A percentile compares a stretch with the other conserved stretches of the same genome.
These are phyloP conservation scores for Alauda arvensis DNA, from an alignment of 2,797 vertebrate species.

Conservation along the genomic window DNA sequence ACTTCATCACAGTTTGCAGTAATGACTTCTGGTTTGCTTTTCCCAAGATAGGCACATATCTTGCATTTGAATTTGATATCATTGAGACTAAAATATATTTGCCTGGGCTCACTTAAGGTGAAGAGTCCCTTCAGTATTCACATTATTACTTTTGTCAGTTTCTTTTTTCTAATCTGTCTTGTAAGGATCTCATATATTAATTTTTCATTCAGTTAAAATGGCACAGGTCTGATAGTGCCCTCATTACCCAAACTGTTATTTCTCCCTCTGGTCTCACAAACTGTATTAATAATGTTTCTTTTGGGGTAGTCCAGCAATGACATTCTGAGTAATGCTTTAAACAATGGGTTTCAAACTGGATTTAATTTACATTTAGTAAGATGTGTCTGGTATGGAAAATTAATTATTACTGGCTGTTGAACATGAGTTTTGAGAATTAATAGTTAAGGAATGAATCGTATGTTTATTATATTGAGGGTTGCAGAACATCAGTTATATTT, in stretches of 20 bases:
- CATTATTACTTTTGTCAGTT: conserved; percentile 11
- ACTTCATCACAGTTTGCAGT: neutral
- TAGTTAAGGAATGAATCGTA: conserved; percentile 2
- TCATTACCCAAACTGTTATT: conserved; percentile 47
- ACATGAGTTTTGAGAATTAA: neutral
- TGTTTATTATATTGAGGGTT: neutral
- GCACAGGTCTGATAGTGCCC: neutral
- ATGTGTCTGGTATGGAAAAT: conserved; percentile 32
- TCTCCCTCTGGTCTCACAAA: conserved; percentile 55
- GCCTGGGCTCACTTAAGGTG: neutral
- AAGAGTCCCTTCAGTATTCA: conserved; percentile 7
- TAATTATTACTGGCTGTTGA: conserved; percentile 33
- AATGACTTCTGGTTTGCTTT: neutral
- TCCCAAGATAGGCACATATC: neutral
- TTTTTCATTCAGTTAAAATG: conserved; percentile 45
- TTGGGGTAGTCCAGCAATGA: conserved; percentile 8
- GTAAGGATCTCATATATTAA: conserved; percentile 4
- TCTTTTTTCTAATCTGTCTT: conserved; percentile 2
- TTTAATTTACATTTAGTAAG: conserved; percentile 57
- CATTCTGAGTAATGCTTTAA: conserved; percentile 37
- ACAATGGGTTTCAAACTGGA: conserved; percentile 2
- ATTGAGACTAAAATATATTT: neutral
- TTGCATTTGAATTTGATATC: neutral
- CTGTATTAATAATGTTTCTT: conserved; percentile 19
- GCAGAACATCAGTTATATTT: conserved; percentile 23